These are phyloP conservation scores for Venusia cambrica DNA, from an alignment of 2,888 invertebrate genomes.

Conservation along the genomic window DNA sequence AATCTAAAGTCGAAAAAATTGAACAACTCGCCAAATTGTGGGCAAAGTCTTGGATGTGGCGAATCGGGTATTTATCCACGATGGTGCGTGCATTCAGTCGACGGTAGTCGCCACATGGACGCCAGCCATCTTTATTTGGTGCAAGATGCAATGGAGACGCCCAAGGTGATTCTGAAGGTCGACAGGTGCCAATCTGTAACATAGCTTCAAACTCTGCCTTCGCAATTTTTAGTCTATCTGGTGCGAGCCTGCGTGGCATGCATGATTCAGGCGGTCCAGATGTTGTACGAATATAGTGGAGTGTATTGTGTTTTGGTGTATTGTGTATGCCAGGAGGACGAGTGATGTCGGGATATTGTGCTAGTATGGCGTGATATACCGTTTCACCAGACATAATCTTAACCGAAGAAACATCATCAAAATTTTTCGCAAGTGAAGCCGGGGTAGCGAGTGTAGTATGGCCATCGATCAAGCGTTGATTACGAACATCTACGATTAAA, in stretches of 20 bases:
- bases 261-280: slow-evolving; percentile 30
- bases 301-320: slow-evolving; percentile 11
- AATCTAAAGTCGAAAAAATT: slow-evolving; percentile 7
- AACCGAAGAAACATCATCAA: too few species aligned
- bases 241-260: slow-evolving; percentile 36
- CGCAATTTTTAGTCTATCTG: slow-evolving; percentile 34
- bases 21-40: not conserved
- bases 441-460: not conserved
- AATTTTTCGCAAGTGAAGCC: too few species aligned
- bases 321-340: slow-evolving; percentile 16
- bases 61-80: too few species aligned
- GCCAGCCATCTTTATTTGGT: slow-evolving; percentile 39
- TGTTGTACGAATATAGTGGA: too few species aligned
- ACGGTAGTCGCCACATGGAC: slow-evolving; percentile 48
- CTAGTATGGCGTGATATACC: slow-evolving; percentile 3
- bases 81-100: slow-evolving; percentile 36
- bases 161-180: slow-evolving; percentile 21
- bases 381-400: too few species aligned
- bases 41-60: slow-evolving; percentile 7
- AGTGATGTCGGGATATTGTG: slow-evolving; percentile 15
- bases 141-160: slow-evolving; percentile 39
- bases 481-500: slow-evolving; percentile 1
- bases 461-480: slow-evolving; percentile 9
- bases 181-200: slow-evolving; percentile 28
- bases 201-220: slow-evolving; percentile 36